Base-by-base conservation (phyloP, 2,888 invertebrate genomes). In the Blera fallax region DNA sequence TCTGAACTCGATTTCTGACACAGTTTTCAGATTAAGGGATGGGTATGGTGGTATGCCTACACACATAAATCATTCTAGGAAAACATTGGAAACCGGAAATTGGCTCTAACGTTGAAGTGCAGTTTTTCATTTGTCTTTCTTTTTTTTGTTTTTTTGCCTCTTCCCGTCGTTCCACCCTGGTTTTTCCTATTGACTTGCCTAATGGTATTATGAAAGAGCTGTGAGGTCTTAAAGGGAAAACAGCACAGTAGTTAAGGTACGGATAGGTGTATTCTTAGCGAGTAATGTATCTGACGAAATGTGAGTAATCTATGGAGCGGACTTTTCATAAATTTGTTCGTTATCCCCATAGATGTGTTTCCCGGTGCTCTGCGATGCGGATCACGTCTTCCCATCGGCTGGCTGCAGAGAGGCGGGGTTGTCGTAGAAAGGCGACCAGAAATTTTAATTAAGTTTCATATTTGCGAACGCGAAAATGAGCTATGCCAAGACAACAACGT, bases 241-340 rank as follows among this genome's bases (percentile, higher is more conserved):
- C 18, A 64, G 16, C 48, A 54, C 3, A 34, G 43, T n/a, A 8
- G 6, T 6, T 3, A 5, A 11, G 21, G n/a, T 37, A n/a, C n/a
- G 14, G 48, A 29, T 16, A 45, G 34, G 11, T n/a, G 29, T 45
- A 45, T 45, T 58, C 73, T 45, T 65, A 16, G 29, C 52, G 40
- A 65, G 70, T 64, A 70, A 67, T 62, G 29, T 77, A 73, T 64
- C 76, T 69, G 69, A 76, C 67, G 83, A 73, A 67, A 73, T 78
- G 83, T 60, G 73, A 83, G 67, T 73, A 83, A 83, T 83, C 83
- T 73, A 83, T 83, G 60, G 83, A 73, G 62, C 62, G 78, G 48
- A 62, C 60, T 83, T 73, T 65, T 82, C 70, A 72, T 77, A 72
- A 82, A 77, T 77, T 82, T 52, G 56, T 77, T 65, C 77, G 82